Conservation (phyloP, 2,888 invertebrate genomes). For the Gortyna flavago region DNA sequence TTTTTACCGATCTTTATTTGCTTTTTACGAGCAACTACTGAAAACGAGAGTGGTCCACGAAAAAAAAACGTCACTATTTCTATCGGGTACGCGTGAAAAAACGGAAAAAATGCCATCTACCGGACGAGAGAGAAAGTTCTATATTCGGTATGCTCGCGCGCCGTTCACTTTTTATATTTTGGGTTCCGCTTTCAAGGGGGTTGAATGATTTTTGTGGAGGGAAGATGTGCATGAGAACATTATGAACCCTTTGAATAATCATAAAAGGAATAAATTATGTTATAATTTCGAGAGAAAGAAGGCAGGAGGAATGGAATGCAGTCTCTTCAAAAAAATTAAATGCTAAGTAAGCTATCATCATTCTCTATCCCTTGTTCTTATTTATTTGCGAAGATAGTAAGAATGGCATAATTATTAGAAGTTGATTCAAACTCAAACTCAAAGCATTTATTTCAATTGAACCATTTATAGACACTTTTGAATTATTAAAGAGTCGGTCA, state of each 20-base stretch:
- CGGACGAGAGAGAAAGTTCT: slow-evolving; percentile 86
- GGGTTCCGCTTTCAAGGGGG: slow-evolving; percentile 54
- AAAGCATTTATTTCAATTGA: not conserved
- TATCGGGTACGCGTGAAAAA: slow-evolving; percentile 84
- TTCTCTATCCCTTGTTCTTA: not conserved
- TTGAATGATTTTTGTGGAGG: not conserved
- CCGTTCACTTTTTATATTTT: slow-evolving; percentile 71
- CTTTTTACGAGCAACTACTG: slow-evolving; percentile 85
- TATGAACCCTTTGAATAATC: not conserved
- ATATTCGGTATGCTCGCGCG: slow-evolving; percentile 85
- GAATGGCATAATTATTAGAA: not conserved
- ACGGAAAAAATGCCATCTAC: slow-evolving; percentile 80
- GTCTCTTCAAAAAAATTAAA: slow-evolving; percentile 3
- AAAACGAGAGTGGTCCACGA: slow-evolving; percentile 83
- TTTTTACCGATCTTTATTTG: slow-evolving; percentile 87
- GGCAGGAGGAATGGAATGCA: not conserved
- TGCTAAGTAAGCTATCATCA: not conserved
- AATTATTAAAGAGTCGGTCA: not conserved
- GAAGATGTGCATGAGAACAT: not conserved
- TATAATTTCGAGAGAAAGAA: not conserved
- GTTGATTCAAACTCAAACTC: not conserved
- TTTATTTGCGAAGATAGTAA: not conserved
- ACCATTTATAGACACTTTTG: not conserved
- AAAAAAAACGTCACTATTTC: slow-evolving; percentile 89
- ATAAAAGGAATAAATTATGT: slow-evolving; percentile 4